Evolutionary conservation across 2,113 vertebrate genomes (phyloP), one percentile per base, ranked within the genome.

Genomic region (Archilochus colubris): DNA sequence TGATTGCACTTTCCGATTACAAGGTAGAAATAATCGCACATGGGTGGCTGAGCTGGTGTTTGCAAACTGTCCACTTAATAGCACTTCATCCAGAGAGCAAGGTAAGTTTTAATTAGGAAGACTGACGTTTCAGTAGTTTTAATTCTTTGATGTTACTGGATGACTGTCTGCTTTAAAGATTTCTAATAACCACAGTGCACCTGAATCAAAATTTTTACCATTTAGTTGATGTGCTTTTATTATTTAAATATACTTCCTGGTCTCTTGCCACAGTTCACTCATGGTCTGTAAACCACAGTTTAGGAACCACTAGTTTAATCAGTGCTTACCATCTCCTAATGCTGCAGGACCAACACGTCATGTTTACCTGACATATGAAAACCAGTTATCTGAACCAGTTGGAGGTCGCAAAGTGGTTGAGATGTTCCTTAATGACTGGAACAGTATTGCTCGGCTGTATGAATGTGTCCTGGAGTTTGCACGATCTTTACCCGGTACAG

Each of bases 371-470:
- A 99, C 99, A 0, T 99, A 99, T 84, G 99, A 99, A 97, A 99
- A 99, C 96, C 98, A 99, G 25, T 97, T 99, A 48, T 99, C 99
- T 23, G 99, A 99, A 97, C 99, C 99, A 2, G 99, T 99, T 94
- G 99, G 99, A 44, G 99, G 99, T 53, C 98, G 98, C 76, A 99
- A 99, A 97, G 99, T 99, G 61, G 99, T 99, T 30, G 99, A 99
- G 97, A 99, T 99, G 98, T 99, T 99, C 92, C 99, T 99, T 8
- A 99, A 99, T 53, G 99, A 99, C 96, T 99, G 99, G 99, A 99
- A 97, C 78, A 99, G 99, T 80, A 99, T 99, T 46, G 99, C 99
- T 92, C 98, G 98, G 88, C 98, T 99, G 68, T 99, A 99, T 83
- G 98, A 99, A 75, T 99, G 99, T 97, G 99, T 99, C 88, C 97